phyloP scores from a whole-genome alignment of 2,888 invertebrate species.

The Drosophila pullipes region DNA sequence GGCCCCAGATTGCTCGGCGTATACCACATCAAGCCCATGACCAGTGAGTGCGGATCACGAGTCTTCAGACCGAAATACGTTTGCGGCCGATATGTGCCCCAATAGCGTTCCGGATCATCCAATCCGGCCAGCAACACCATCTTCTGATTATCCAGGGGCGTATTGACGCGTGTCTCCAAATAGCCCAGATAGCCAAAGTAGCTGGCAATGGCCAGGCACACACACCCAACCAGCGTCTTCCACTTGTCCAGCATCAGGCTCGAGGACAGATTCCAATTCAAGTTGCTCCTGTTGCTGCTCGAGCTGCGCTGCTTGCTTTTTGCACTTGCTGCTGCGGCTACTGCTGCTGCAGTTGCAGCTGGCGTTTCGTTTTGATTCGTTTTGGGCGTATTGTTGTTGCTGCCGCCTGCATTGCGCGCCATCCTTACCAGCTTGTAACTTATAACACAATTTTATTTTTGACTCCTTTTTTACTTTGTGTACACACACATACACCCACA shows the following conservation, averaged over 20 bases:
- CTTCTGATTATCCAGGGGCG: slow-evolving; percentile 92
- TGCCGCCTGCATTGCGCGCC: slow-evolving; percentile 51
- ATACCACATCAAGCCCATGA: slow-evolving; percentile 99
- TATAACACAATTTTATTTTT: background rate
- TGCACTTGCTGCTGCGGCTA: slow-evolving; percentile 35
- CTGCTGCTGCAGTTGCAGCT: slow-evolving; percentile 32
- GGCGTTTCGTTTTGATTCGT: slow-evolving; percentile 13
- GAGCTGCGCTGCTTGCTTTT: slow-evolving; percentile 41
- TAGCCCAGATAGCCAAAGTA: slow-evolving; percentile 93
- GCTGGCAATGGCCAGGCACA: slow-evolving; percentile 89
- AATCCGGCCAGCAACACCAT: slow-evolving; percentile 90
- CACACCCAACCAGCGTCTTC: slow-evolving; percentile 88
- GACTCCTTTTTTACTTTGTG: background rate
- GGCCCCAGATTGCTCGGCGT: slow-evolving; percentile 89
- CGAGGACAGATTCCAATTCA: slow-evolving; percentile 57
- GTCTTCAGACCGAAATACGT: slow-evolving; percentile 96
- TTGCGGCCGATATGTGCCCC: slow-evolving; percentile 97
- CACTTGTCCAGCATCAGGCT: slow-evolving; percentile 85
- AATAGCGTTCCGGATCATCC: slow-evolving; percentile 92
- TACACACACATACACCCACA: slow-evolving; percentile 6
- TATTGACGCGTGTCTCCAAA: slow-evolving; percentile 94
- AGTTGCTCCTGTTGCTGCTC: slow-evolving; percentile 24
- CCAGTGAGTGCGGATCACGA: slow-evolving; percentile 93
- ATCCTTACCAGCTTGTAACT: slow-evolving; percentile 22
- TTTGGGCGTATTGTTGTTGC: slow-evolving; percentile 46